Evolutionary conservation across 2,888 invertebrate genomes (phyloP), one percentile per base, ranked within the genome.

Genomic region (Hirtodrosophila alboralis): DNA sequence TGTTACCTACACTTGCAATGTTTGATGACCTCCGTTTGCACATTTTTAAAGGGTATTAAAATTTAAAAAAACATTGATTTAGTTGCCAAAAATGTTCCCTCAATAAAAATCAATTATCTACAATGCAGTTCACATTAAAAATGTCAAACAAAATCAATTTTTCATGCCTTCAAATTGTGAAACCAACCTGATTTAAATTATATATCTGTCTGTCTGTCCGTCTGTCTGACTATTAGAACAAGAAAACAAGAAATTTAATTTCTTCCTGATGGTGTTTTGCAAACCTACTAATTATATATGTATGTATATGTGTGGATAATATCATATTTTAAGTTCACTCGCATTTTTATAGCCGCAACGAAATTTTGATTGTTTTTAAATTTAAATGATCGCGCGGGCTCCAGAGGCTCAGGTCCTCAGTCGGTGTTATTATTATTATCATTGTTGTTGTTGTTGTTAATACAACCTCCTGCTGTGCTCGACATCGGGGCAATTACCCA

Each of bases 401-500:
- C n/a, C n/a, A n/a, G n/a, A 34, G 57, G 31, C 28, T 27, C 52
- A 28, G 41, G 14, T 40, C 36, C 41, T 33, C 40, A 18, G 26
- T 33, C 53, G 37, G 44, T 33, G 28, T 41, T 34, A 21, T 23
- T 33, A 28, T 21, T 48, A 13, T 18, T 36, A 4, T 10, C 28
- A 3, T 38, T 43, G 58, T 34, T 60, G 38, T 40, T 65, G 60
- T 56, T 61, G 45, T 45, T 47, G 60, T 40, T 70, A 59, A 48
- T 58, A 72, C 60, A 54, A 52, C 72, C 81, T 73, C 84, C 75
- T 75, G 85, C 84, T 84, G 84, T 56, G 75, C 59, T 48, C 64
- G 63, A 76, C 83, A 84, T 80, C 66, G 45, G 69, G 75, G 81
- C 85, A 84, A 84, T 85, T 84, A 85, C 73, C 81, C 61, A 83